Evolutionary conservation across 1,140 invertebrate species (phyloP), one percentile per base, ranked within the genome.

Genomic region (Aphelinus atriplicis): DNA sequence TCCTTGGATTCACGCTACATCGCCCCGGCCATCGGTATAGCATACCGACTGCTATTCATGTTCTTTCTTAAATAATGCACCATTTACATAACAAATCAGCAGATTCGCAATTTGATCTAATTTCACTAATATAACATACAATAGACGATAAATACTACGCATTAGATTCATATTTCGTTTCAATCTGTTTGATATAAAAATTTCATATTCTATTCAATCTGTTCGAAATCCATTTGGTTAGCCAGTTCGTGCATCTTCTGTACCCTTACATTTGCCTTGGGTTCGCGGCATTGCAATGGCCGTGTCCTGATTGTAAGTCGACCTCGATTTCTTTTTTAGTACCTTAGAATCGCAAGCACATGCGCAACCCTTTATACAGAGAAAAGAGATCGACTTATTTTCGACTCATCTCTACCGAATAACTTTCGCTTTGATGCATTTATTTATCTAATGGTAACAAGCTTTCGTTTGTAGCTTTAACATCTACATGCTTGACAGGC

Each of bases 51-150:
- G 5, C 3, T 26, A 9, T 62, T 53, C 6, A 48, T 68, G 9
- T 55, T 3, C 7, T 74, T 56, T 48, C 53, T 47, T 56, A 64
- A 43, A 63, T 53, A 61, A 60, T 65, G 7, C 10, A 58, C 1
- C 56, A 73, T 75, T 69, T 69, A 58, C 53, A 70, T 58, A 63
- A 70, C 10, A 65, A 58, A 69, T 64, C 58, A 63, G 58, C n/a
- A 26, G 51, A 70, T 70, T 69, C 9, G 51, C 64, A 64, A 69
- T 69, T 71, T 58, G 47, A 53, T 63, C 50, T 71, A 65, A 75
- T 71, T 58, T 71, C 46, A 71, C 51, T 76, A 66, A 53, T 53
- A 71, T 53, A 53, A 66, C 6, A 46, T 64, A 5, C 51, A 64
- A 62, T 7, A 60, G 26, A 60, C 9, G 3, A n/a, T n/a, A 26